Base-by-base conservation (phyloP, 1,140 invertebrate genomes). In the Drosophila pseudoobscura region DNA sequence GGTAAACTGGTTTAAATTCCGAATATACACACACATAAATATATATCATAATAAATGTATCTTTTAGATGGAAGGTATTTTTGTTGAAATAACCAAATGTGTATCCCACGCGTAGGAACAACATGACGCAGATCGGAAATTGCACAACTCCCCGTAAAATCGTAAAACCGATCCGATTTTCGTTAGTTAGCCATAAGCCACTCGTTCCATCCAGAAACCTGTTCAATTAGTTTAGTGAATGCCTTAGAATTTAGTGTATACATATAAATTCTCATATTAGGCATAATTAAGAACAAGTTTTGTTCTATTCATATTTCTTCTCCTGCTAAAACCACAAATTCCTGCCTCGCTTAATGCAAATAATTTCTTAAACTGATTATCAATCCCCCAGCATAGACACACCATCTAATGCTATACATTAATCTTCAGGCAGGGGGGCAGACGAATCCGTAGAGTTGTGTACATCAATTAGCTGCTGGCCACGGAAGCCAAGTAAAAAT, bases 251-350 rank as follows among this genome's bases (percentile, higher is more conserved):
- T 68, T 75, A 75, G 73, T 75, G 71, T 68, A 75, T 68, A 13
- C 35, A 39, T 39, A 75, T 75, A 75, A 75, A 75, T 75, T 75
- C 35, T 75, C 72, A 60, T 64, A 75, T 75, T 68, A 75, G 72
- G 51, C 62, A 75, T 75, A 75, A 75, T 75, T 75, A 75, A 75
- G 73, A 77, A 77, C 74, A 77, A 77, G 74, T 77, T 77, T 75
- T 11, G 35, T 69, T 70, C 52, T 69, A 57, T 70, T 69, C 52
- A 69, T 70, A 69, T 65, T 8, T 56, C 11, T 50, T 31, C 17
- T 24, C 20, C 24, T 31, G 22, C 55, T 49, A 46, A 65, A 52
- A 35, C 29, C n/a, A 63, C 20, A 17, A 69, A 68, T 69, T 69
- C 63, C 51, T 35, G 53, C 43, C 54, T 13, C 65, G 31, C 26